Conservation (phyloP, 2,113 vertebrate species). For the Puffinus mauretanicus region DNA sequence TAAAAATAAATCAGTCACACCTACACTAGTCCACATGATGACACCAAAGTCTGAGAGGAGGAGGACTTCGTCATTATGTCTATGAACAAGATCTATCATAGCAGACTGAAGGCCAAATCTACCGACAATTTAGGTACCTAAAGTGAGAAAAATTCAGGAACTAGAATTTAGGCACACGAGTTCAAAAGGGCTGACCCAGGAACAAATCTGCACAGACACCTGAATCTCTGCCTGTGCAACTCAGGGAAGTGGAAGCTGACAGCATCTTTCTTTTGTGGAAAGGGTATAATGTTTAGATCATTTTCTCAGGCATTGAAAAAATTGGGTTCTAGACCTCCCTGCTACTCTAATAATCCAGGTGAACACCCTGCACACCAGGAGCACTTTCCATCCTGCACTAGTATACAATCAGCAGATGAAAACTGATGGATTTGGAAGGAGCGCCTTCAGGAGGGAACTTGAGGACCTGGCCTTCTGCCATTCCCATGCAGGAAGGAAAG, state of each 20-base stretch:
- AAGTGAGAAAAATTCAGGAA: neutral
- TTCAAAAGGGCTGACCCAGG: neutral
- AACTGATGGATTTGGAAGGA: neutral
- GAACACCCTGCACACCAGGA: neutral
- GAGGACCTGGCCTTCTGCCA: neutral
- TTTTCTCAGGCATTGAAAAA: neutral
- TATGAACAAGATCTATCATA: neutral
- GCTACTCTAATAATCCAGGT: neutral
- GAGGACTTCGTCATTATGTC: neutral
- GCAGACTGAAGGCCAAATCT: neutral
- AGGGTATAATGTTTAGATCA: neutral
- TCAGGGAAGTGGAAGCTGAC: neutral
- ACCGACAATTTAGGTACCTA: neutral
- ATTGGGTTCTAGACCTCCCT: rapidly evolving
- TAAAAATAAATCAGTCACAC: neutral
- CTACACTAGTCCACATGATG: neutral
- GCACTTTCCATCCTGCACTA: neutral
- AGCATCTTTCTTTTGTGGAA: neutral
- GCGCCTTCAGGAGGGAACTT: neutral
- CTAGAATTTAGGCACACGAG: neutral
- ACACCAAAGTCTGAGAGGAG: neutral
- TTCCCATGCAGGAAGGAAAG: neutral
- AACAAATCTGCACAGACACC: neutral
- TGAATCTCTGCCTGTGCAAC: neutral
- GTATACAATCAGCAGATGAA: neutral